phyloP scores from a whole-genome alignment of 2,888 invertebrate species.

The Pachymerium ferrugineum region DNA sequence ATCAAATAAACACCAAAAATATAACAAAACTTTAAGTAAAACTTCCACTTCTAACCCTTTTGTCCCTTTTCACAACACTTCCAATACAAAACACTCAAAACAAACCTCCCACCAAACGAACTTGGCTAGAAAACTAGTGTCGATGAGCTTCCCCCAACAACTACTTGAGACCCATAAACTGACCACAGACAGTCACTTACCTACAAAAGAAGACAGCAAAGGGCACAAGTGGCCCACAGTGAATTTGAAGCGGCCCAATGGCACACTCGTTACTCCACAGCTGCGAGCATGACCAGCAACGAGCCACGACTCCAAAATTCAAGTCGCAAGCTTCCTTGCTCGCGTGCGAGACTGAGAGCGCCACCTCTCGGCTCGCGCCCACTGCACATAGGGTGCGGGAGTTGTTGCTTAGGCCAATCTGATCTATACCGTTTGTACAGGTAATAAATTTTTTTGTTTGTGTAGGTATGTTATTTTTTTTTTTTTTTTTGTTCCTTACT shows the following conservation, averaged over 20 bases:
- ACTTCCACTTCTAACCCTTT: background rate
- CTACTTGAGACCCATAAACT: background rate
- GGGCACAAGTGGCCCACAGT: slow-evolving; percentile 8
- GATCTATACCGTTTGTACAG: slow-evolving; percentile 12
- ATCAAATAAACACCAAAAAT: too few relatives aligned
- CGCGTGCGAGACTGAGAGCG: background rate
- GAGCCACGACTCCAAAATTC: background rate
- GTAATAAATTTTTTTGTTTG: background rate
- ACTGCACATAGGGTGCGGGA: background rate
- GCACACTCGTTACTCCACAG: slow-evolving; percentile 18
- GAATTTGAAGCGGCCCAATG: slow-evolving; percentile 4
- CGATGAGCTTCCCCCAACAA: background rate
- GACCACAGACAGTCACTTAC: background rate
- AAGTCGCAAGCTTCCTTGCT: background rate
- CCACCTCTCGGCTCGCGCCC: slow-evolving; percentile 14
- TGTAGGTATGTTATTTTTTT: background rate
- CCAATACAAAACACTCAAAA: too few relatives aligned
- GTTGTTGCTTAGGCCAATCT: background rate
- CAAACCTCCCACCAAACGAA: background rate
- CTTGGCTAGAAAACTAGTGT: background rate
- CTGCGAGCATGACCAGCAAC: slow-evolving; percentile 18
- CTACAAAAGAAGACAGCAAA: background rate
- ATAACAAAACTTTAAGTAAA: too few relatives aligned
- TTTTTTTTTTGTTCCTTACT: background rate
- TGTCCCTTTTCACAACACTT: too few relatives aligned